Conservation (phyloP, 2,797 vertebrate genomes). For the Mus caroli region DNA sequence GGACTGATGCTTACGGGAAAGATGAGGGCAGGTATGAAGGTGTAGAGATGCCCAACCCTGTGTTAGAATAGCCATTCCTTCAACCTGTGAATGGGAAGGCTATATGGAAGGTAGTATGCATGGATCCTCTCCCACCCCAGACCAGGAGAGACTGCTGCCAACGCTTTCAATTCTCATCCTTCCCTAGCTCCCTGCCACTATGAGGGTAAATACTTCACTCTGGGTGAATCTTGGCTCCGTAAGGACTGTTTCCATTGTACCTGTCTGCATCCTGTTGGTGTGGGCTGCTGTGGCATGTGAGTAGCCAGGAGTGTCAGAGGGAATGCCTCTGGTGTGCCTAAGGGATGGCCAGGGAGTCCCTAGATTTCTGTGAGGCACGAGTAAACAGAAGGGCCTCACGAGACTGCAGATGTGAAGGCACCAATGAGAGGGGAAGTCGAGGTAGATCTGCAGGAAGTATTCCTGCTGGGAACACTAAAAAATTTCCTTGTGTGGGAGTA, state of each 20-base stretch:
- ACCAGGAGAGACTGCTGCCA: no score
- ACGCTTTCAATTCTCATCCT: neutral
- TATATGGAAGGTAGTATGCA: accelerated
- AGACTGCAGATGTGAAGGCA: neutral
- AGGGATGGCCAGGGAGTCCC: neutral
- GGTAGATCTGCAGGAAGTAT: neutral
- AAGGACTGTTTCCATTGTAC: conserved; percentile 95
- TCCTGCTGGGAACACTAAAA: conserved; percentile 12
- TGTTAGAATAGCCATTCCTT: neutral
- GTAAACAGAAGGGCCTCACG: neutral
- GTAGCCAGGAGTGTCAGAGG: conserved; percentile 74
- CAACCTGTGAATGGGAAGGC: neutral
- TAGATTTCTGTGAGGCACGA: conserved; percentile 11
- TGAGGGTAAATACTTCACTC: conserved; percentile 90
- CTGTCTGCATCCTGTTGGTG: conserved; percentile 95
- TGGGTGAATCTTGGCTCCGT: conserved; percentile 96
- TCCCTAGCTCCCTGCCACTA: conserved; percentile 92
- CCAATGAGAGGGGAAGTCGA: neutral
- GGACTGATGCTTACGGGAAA: neutral
- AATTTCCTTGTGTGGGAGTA: neutral
- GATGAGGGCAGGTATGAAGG: neutral
- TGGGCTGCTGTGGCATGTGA: conserved; percentile 98
- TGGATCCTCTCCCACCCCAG: neutral
- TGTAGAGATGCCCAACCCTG: neutral
- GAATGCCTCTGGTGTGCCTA: neutral